A percentile compares a stretch with the other conserved stretches of the same genome.
These are phyloP conservation scores for Perdita meconis DNA, from an alignment of 2,888 invertebrate genomes.

Conservation along the genomic window DNA sequence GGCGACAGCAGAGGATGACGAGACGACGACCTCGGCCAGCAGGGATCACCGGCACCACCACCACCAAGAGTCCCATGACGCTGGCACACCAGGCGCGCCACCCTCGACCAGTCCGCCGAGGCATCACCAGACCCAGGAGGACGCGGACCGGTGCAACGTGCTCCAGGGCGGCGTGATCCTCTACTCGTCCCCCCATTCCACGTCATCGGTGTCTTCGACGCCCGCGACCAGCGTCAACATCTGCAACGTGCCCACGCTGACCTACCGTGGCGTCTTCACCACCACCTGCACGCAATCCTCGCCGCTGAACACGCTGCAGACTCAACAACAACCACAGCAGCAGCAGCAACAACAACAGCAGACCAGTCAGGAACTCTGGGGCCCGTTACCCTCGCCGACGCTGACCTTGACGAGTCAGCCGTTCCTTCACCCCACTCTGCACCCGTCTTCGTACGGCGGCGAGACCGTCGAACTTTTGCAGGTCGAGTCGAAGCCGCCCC, in stretches of 20 bases:
- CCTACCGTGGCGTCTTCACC: slow-evolving; percentile 90
- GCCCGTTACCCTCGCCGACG: slow-evolving; percentile 81
- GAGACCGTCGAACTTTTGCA: slow-evolving; percentile 82
- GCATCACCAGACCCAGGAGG: slow-evolving; percentile 79
- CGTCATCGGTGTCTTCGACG: slow-evolving; percentile 72
- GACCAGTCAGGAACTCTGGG: slow-evolving; percentile 83
- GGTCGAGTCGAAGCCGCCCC: slow-evolving; percentile 85
- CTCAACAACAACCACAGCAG: slow-evolving; percentile 86
- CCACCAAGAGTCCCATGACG: slow-evolving; percentile 78
- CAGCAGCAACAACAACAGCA: slow-evolving; percentile 83
- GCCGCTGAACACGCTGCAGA: slow-evolving; percentile 87
- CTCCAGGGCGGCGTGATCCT: slow-evolving; percentile 82
- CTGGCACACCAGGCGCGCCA: slow-evolving; percentile 64
- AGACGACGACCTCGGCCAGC: slow-evolving; percentile 76
- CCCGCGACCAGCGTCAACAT: slow-evolving; percentile 83
- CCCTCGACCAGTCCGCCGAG: slow-evolving; percentile 76
- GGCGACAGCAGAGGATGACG: slow-evolving; percentile 85
- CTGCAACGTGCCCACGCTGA: slow-evolving; percentile 82
- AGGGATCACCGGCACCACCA: slow-evolving; percentile 84
- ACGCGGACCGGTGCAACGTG: slow-evolving; percentile 80
- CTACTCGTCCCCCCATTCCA: slow-evolving; percentile 80
- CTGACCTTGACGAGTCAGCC: slow-evolving; percentile 79
- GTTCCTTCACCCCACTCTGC: slow-evolving; percentile 82
- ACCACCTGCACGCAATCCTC: slow-evolving; percentile 89
- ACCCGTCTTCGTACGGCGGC: slow-evolving; percentile 79